phyloP scores from a whole-genome alignment of 2,113 vertebrate species.

The Lichenostomus cassidix region DNA sequence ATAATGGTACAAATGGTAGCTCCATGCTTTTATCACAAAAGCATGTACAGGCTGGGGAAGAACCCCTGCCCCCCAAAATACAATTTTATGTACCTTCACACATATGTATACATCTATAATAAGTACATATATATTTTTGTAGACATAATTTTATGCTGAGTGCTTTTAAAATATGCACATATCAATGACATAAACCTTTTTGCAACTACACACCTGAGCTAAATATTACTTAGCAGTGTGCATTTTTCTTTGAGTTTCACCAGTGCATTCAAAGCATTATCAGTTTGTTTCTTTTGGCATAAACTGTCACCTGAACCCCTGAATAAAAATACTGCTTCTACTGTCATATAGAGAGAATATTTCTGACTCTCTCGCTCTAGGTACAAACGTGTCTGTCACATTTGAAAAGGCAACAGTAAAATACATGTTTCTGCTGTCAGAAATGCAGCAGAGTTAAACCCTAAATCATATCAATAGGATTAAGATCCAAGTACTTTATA shows the following conservation, averaged over 20 bases:
- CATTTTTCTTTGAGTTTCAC: constrained; percentile 15
- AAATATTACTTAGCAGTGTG: neutral
- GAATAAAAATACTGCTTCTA: constrained; percentile 59
- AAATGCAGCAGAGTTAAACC: constrained; percentile 59
- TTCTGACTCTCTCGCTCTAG: neutral
- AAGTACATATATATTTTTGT: neutral
- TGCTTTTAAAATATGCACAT: neutral
- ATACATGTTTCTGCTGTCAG: constrained; percentile 64
- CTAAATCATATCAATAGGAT: constrained; percentile 1
- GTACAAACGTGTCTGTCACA: constrained; percentile 57
- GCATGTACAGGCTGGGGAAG: neutral
- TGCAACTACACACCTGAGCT: neutral
- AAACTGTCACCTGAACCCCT: constrained; percentile 44
- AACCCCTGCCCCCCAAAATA: neutral
- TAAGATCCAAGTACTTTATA: neutral
- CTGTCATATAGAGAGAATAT: constrained; percentile 23
- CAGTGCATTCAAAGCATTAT: neutral
- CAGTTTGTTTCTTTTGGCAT: constrained; percentile 52
- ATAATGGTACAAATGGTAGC: neutral
- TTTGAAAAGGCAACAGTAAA: constrained; percentile 59
- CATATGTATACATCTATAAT: neutral
- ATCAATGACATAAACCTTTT: neutral
- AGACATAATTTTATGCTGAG: neutral
- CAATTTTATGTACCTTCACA: neutral
- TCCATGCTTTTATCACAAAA: neutral